Conservation (phyloP, 2,113 vertebrate genomes). For the Sylvietta virens region DNA sequence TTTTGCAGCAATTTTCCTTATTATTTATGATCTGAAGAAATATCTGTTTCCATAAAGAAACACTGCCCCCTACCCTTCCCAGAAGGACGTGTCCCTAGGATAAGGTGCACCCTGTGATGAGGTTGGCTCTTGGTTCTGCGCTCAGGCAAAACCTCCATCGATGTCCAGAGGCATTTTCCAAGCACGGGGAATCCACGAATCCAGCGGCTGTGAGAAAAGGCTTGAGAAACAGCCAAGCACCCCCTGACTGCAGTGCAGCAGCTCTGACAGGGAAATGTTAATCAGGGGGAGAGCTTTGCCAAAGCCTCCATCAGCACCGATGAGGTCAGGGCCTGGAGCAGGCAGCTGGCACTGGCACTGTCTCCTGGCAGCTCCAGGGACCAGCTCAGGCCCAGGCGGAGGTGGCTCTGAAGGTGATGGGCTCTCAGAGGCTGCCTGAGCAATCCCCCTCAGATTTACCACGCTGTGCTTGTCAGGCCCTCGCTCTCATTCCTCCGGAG, state of each 20-base stretch:
- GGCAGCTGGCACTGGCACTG: not conserved
- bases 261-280: not conserved
- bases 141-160: not conserved
- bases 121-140: not conserved
- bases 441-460: not conserved
- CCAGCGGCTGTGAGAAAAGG: not conserved
- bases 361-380: not conserved
- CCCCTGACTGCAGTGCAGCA: accelerated
- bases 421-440: not conserved
- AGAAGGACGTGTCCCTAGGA: not conserved
- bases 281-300: not conserved
- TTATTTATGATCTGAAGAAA: not conserved
- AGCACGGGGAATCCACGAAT: accelerated
- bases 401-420: not conserved
- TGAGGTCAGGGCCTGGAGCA: not conserved
- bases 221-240: not conserved
- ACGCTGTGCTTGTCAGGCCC: not conserved
- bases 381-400: not conserved
- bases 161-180: not conserved
- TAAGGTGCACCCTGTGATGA: not conserved
- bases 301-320: not conserved
- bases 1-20: not conserved
- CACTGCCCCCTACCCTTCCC: not conserved
- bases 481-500: not conserved
- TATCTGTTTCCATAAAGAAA: not conserved